Percentiles rank a stretch among this genome's conserved stretches.
phyloP scores from a whole-genome alignment of 1,140 invertebrate species.

The Nephila pilipes region DNA sequence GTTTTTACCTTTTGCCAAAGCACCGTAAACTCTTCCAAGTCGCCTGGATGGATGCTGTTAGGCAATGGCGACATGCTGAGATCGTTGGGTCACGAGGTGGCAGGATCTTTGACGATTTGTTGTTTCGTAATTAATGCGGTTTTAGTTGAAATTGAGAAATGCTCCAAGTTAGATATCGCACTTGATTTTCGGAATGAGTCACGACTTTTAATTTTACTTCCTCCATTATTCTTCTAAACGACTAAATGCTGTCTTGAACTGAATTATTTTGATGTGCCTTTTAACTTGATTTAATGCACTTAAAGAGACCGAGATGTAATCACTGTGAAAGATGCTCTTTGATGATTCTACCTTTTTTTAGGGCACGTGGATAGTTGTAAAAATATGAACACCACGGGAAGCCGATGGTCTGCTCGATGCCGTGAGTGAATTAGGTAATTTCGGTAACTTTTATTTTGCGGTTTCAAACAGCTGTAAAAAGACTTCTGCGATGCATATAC shows the following conservation, averaged over 20 bases:
- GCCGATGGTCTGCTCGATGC: no score
- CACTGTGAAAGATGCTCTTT: no score
- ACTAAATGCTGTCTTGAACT: not conserved
- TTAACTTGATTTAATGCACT: not conserved
- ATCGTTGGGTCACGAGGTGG: conserved; percentile 39
- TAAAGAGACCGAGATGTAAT: no score
- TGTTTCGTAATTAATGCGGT: conserved; percentile 56
- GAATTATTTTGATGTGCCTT: not conserved
- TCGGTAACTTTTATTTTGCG: no score
- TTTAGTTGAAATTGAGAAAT: conserved; percentile 14
- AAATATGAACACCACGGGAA: no score
- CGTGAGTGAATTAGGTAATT: no score
- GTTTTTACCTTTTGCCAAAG: conserved; percentile 56
- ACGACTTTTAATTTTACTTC: not conserved
- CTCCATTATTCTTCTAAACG: not conserved
- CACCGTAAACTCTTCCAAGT: conserved; percentile 59
- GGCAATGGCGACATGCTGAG: not conserved
- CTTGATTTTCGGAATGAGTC: not conserved
- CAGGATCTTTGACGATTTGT: conserved; percentile 37
- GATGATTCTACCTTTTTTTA: no score
- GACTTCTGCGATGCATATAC: no score
- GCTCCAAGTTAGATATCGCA: not conserved
- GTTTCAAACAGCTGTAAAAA: no score
- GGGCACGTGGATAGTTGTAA: no score
- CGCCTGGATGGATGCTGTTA: not conserved